phyloP scores from a whole-genome alignment of 2,888 invertebrate species.

The Heterodera filipjevi region DNA sequence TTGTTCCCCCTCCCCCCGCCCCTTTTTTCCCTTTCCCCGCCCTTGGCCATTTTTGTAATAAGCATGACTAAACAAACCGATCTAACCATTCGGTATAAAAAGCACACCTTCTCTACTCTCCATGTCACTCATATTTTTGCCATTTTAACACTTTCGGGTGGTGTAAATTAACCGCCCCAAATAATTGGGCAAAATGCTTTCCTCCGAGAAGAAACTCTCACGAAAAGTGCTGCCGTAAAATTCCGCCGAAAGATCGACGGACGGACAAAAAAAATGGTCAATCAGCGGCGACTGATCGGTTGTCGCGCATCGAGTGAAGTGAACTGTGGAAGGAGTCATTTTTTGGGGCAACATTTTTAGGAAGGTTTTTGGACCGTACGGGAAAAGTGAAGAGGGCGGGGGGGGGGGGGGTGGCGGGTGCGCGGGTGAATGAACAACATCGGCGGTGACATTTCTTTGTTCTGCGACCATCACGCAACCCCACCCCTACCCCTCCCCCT shows the following conservation, averaged over 20 bases:
- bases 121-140: background rate
- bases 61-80: constrained; percentile 3
- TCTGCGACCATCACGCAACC: background rate
- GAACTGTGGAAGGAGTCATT: background rate
- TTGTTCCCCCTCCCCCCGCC: constrained; percentile 3
- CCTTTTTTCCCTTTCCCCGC: background rate
- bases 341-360: background rate
- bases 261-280: no score
- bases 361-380: background rate
- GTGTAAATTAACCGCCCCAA: background rate
- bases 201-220: background rate
- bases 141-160: background rate
- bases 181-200: background rate
- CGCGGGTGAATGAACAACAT: background rate
- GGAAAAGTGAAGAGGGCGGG: background rate
- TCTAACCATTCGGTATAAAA: background rate
- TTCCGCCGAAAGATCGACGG: background rate
- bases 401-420: background rate
- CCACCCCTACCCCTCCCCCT: background rate
- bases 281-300: background rate
- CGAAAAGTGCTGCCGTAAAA: background rate
- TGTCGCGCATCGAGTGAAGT: background rate
- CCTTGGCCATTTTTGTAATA: background rate
- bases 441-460: constrained; percentile 5
- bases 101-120: background rate